These are phyloP conservation scores for Miltochrista miniata DNA, from an alignment of 2,888 invertebrate species.

Conservation along the genomic window DNA sequence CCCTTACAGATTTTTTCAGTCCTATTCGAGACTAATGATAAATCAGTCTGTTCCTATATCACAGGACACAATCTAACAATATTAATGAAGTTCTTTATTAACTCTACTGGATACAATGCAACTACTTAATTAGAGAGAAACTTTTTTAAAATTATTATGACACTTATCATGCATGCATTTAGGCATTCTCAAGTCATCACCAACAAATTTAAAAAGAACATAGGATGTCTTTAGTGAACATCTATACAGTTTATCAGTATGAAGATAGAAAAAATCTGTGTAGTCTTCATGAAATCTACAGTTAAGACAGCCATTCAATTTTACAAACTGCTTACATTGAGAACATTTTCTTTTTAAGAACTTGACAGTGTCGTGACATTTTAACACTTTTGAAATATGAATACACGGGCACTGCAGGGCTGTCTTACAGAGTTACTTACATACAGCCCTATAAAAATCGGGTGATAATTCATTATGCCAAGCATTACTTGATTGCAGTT, in stretches of 20 bases:
- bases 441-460: neutral
- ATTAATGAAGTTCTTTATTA: slow-evolving; percentile 16
- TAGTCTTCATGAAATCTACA: no score
- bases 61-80: slow-evolving; percentile 46
- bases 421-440: no score
- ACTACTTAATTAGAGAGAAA: slow-evolving; percentile 8
- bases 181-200: slow-evolving; percentile 4
- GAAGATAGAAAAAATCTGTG: no score
- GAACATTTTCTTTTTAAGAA: no score
- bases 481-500: neutral
- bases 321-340: no score
- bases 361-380: no score
- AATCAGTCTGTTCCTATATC: slow-evolving; percentile 71
- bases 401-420: no score
- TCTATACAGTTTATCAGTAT: no score
- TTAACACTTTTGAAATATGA: no score
- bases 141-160: slow-evolving; percentile 23
- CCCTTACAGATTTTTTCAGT: slow-evolving; percentile 60
- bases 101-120: slow-evolving; percentile 12
- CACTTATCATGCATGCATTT: slow-evolving; percentile 15
- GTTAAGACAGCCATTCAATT: no score
- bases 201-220: neutral
- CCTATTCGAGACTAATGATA: slow-evolving; percentile 47
- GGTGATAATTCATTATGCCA: neutral
- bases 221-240: neutral